phyloP scores from a whole-genome alignment of 2,113 vertebrate genomes.

The Pseudopodoces humilis region DNA sequence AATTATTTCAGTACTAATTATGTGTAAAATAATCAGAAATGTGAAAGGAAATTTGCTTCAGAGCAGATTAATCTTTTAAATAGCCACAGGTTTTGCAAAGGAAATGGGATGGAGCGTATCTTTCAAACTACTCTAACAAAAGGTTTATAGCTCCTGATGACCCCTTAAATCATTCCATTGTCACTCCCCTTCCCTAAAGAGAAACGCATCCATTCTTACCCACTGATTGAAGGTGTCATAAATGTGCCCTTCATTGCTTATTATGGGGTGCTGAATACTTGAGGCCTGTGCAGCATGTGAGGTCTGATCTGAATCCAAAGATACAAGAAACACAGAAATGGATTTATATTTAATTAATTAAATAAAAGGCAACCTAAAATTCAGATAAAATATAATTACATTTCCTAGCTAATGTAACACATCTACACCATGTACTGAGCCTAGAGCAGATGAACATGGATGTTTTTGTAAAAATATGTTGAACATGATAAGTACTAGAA shows the following conservation, averaged over 20 bases:
- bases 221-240: slow-evolving; percentile 90
- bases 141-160: not conserved
- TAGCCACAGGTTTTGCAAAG: not conserved
- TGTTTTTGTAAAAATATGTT: not conserved
- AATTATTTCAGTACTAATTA: not conserved
- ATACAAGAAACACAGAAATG: slow-evolving; percentile 20
- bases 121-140: not conserved
- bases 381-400: not conserved
- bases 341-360: not conserved
- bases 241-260: slow-evolving; percentile 77
- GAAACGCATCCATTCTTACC: slow-evolving; percentile 74
- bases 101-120: rapidly evolving
- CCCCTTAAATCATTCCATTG: not conserved
- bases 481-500: not conserved
- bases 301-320: slow-evolving; percentile 63
- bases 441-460: not conserved
- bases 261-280: slow-evolving; percentile 11
- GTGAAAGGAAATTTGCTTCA: not conserved
- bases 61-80: not conserved
- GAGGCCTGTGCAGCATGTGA: slow-evolving; percentile 20
- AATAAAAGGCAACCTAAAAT: slow-evolving; percentile 12
- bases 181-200: not conserved
- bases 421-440: not conserved
- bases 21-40: not conserved
- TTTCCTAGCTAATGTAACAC: not conserved